Evolutionary conservation across 2,797 vertebrate genomes (phyloP), one percentile per base, ranked within the genome.

Genomic region (Apogon hyalosoma): DNA sequence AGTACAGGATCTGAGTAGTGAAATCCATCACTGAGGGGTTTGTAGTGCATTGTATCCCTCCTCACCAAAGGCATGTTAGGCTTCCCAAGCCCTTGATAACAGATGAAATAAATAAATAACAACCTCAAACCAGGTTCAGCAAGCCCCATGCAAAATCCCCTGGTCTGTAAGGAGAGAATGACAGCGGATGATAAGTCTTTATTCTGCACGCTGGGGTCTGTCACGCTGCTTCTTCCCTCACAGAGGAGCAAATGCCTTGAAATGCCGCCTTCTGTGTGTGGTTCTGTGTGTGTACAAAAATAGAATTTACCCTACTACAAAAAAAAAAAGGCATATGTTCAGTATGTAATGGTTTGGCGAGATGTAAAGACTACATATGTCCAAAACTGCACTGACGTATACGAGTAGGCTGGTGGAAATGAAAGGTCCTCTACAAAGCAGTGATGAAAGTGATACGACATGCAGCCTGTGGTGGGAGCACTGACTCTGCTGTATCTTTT

Each of bases 171-270:
- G 70, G 63, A 78, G 74, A 79, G 65, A 84, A 76, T 63, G 86
- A 87, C 86, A 85, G 82, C 45, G 8, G 77, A 81, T 83, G 77
- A 90, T 79, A 82, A 85, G 82, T 86, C 85, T 87, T 77, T 83
- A 85, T 87, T 87, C 77, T 82, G 69, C 79, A 72, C 49, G 43
- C 82, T 53, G 64, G 79, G 78, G 78, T 89, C 81, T 87, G 86
- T 87, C 81, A 84, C 65, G 59, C 77, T 63, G 78, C 51, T 69
- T 80, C 80, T 75, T 54, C 57, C 78, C 64, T 86, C 86, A 66
- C 69, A 77, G 76, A 75, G 77, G 70, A 78, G 71, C 41, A 16
- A 68, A 65, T 28, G 71, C 81, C 84, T 86, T 83, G 74, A 88
- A 87, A 90, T 46, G 76, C 77, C 70, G 14, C 31, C 74, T 49